Evolutionary conservation across 2,113 vertebrate genomes (phyloP).

Genomic region (Chlorocebus sabaeus): DNA sequence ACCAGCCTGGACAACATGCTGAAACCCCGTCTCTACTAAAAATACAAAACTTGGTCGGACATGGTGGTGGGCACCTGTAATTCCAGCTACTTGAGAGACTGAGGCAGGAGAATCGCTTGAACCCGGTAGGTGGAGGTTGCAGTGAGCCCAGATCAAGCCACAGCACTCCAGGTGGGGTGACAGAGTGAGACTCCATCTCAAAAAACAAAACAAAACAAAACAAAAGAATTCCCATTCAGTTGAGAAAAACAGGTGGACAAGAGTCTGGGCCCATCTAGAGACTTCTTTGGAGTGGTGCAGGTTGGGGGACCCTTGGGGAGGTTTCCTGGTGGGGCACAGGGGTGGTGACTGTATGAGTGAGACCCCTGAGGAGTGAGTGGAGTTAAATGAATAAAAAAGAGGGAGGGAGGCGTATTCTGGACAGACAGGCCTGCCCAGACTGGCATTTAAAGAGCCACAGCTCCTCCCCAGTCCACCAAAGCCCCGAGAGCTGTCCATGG

Average conservation of each 20-base stretch:
- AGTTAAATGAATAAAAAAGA: neutral
- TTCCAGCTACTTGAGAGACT: no score
- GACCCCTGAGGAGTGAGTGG: neutral
- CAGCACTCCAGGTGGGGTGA: no score
- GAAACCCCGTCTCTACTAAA: no score
- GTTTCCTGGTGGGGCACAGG: neutral
- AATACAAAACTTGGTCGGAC: no score
- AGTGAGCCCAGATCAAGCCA: no score
- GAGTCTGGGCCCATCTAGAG: neutral
- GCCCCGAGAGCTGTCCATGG: constrained; percentile 36
- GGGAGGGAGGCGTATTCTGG: neutral
- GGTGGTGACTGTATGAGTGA: neutral
- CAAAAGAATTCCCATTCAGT: neutral
- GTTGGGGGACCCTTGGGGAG: neutral
- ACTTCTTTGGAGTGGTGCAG: neutral
- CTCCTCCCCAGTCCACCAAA: fast-evolving
- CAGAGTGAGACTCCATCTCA: no score
- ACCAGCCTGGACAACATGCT: no score
- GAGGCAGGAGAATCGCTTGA: no score
- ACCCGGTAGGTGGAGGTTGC: no score
- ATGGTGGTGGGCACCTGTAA: no score
- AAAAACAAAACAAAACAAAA: no score
- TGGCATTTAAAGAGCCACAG: fast-evolving
- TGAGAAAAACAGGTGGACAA: neutral
- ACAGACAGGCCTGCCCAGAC: neutral